Base-by-base conservation (phyloP, 1,140 invertebrate species). In the Contarinia nasturtii region DNA sequence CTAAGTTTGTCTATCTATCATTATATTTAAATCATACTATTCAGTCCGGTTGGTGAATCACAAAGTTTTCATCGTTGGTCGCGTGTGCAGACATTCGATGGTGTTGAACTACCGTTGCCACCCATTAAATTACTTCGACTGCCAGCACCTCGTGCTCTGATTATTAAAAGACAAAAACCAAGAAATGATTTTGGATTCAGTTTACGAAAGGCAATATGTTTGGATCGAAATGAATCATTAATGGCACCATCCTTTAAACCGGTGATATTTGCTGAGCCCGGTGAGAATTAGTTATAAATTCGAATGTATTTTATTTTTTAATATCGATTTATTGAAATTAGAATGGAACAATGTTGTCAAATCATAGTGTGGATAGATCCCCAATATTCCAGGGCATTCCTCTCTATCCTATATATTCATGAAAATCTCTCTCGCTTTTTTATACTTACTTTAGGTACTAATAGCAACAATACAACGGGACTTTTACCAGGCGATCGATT, bases 171-270 rank as follows among this genome's bases (percentile, higher is more conserved):
- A 3, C 85, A 87, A 56, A 82, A 82, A 17, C 81, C 86, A 2
- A 71, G 82, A 47, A 89, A 86, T 51, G 92, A 94, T 64, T 96
- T 95, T 63, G 92, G 92, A 1, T 95, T 96, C 58, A 92, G 86
- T 38, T 67, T 96, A 44, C 74, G 91, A n/a, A 76, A 89, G 52
- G 85, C 85, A 2, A 80, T 86, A 59, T 74, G 86, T 37, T 71
- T 87, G 46, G 80, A 83, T 57, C 67, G 79, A 48, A 70, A 53
- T 20, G 61, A 62, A 33, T 62, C 59, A 14, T 48, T 64, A 27
- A 56, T 51, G 51, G 19, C 61, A 47, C 61, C 61, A 36, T 54
- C 52, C 41, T 63, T 80, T 61, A 77, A 79, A 51, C 75, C 82
- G 27, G 85, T 93, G 2, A 86, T 91, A 44, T 88, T 94, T 59